A percentile compares a stretch with the other conserved stretches of the same genome.
phyloP scores from a whole-genome alignment of 2,888 invertebrate species.

The Ochropleura leucogaster region DNA sequence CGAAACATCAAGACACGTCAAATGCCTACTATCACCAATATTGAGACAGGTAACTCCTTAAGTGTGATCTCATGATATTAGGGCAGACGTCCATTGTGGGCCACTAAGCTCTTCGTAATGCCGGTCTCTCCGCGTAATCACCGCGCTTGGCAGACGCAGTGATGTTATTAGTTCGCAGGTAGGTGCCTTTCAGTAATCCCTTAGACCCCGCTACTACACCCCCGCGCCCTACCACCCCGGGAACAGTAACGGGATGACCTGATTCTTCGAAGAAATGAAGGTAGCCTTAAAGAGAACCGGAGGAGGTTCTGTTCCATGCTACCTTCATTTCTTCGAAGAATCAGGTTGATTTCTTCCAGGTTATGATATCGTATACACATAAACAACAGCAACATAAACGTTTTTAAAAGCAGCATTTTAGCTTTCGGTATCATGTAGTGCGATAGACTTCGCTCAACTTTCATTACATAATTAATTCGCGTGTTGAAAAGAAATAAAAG shows the following conservation, averaged over 20 bases:
- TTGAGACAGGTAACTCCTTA: constrained; percentile 1
- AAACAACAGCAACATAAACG: too few relatives aligned
- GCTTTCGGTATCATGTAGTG: background rate
- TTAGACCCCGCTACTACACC: background rate
- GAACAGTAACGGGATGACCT: constrained; percentile 18
- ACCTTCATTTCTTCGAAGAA: too few relatives aligned
- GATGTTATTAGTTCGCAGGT: constrained; percentile 41
- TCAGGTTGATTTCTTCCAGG: too few relatives aligned
- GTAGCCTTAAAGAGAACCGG: too few relatives aligned
- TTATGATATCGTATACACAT: too few relatives aligned
- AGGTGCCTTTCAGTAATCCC: constrained; percentile 27
- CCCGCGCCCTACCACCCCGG: background rate
- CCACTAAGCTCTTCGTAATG: constrained; percentile 42
- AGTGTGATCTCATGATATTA: constrained; percentile 7
- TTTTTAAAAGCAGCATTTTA: background rate
- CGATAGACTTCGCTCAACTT: background rate
- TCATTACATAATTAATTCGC: background rate
- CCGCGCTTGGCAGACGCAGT: constrained; percentile 30
- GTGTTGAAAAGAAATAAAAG: background rate
- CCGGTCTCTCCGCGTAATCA: constrained; percentile 34
- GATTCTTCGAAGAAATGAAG: background rate
- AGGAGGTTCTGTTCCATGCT: too few relatives aligned
- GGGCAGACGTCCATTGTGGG: constrained; percentile 3
- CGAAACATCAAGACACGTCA: background rate
- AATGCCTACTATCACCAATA: background rate